Conservation (phyloP, 2,888 invertebrate genomes). For the Eremobia ochroleuca region DNA sequence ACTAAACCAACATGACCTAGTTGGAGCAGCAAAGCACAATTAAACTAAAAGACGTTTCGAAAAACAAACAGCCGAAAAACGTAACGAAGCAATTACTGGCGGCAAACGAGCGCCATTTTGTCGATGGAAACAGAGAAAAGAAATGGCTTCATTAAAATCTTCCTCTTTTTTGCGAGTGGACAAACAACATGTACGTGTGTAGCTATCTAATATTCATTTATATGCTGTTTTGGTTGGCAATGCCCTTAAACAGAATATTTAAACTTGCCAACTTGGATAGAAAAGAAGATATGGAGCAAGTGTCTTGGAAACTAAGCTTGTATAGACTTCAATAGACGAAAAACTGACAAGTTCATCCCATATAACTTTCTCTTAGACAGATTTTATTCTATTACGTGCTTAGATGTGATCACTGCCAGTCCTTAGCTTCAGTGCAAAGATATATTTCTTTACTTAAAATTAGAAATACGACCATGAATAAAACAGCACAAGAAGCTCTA, state of each 20-base stretch:
- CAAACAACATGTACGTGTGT: slow-evolving; percentile 56
- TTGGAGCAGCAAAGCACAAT: slow-evolving; percentile 63
- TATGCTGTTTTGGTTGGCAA: slow-evolving; percentile 25
- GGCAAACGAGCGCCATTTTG: slow-evolving; percentile 73
- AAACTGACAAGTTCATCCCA: neutral
- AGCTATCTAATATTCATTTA: slow-evolving; percentile 40
- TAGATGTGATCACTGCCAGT: neutral
- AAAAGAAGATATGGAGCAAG: neutral
- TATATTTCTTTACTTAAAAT: slow-evolving; percentile 8
- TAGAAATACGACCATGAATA: slow-evolving; percentile 8
- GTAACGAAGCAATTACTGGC: slow-evolving; percentile 82
- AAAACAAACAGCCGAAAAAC: slow-evolving; percentile 78
- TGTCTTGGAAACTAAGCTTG: neutral
- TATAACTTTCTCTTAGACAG: neutral
- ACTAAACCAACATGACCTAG: slow-evolving; percentile 47
- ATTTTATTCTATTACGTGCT: neutral
- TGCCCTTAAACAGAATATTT: slow-evolving; percentile 8
- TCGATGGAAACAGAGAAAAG: slow-evolving; percentile 72
- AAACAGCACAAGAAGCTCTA: slow-evolving; percentile 33
- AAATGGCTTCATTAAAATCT: slow-evolving; percentile 77
- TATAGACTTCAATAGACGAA: neutral
- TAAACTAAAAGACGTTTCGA: slow-evolving; percentile 72
- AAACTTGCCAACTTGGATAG: neutral
- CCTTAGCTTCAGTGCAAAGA: neutral
- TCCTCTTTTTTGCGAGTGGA: slow-evolving; percentile 66